Evolutionary conservation across 2,888 invertebrate species (phyloP).

Genomic region (Lycocerus yunnanus): DNA sequence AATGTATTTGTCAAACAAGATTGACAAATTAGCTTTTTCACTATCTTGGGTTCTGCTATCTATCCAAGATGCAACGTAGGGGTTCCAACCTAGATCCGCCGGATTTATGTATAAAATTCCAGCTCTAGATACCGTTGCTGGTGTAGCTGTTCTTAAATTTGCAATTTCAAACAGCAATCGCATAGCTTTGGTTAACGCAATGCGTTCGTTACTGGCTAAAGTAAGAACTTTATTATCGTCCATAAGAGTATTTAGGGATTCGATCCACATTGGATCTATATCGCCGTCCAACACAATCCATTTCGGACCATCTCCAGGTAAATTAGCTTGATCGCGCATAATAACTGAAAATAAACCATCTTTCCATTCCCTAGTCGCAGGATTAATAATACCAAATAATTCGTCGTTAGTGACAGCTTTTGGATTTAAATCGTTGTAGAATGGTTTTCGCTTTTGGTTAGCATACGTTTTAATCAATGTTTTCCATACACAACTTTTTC

Average conservation of each 20-base stretch:
- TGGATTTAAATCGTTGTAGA: conserved; percentile 90
- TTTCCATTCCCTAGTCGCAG: conserved; percentile 92
- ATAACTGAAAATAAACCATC: conserved; percentile 88
- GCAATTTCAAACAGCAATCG: conserved; percentile 92
- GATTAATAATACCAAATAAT: conserved; percentile 92
- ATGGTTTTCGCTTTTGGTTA: conserved; percentile 81
- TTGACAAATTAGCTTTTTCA: conserved; percentile 79
- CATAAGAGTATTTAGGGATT: conserved; percentile 95
- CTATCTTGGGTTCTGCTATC: conserved; percentile 73
- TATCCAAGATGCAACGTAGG: conserved; percentile 89
- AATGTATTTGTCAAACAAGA: conserved; percentile 93
- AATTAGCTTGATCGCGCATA: conserved; percentile 92
- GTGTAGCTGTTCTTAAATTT: conserved; percentile 87
- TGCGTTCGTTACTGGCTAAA: conserved; percentile 91
- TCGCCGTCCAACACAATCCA: conserved; percentile 97
- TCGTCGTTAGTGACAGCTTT: conserved; percentile 97
- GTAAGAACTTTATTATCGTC: conserved; percentile 96
- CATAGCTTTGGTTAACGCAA: conserved; percentile 88
- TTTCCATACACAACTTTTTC: conserved; percentile 93
- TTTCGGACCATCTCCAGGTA: conserved; percentile 83
- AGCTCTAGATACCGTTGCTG: conserved; percentile 93
- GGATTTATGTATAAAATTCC: conserved; percentile 95
- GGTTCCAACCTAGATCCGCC: conserved; percentile 93
- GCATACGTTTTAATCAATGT: conserved; percentile 82
- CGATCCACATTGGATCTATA: conserved; percentile 99